Conservation (phyloP, 2,113 vertebrate species). For the Perca flavescens region DNA sequence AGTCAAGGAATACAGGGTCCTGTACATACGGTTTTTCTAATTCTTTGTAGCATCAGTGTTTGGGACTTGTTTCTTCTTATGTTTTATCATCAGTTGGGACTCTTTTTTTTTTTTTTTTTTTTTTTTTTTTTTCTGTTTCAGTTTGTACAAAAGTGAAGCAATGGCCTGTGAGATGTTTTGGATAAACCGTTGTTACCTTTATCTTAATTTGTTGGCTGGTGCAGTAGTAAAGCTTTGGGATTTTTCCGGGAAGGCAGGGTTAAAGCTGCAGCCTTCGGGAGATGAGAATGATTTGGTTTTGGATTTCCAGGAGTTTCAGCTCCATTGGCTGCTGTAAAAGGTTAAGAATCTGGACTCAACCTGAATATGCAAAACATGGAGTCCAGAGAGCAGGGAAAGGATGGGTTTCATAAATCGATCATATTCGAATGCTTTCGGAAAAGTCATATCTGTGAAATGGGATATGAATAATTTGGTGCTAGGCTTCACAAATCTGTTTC, state of each 20-base stretch:
- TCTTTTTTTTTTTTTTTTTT: conserved; percentile 74
- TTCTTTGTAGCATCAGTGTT: conserved; percentile 99
- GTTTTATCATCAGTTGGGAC: conserved; percentile 84
- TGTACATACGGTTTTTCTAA: conserved; percentile 97
- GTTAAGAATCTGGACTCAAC: conserved; percentile 71
- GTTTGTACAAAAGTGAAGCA: conserved; percentile 85
- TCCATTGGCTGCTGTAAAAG: conserved; percentile 79
- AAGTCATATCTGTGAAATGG: conserved; percentile 9
- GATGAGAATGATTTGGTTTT: conserved; percentile 59
- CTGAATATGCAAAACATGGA: conserved; percentile 84
- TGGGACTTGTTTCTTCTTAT: conserved; percentile 90
- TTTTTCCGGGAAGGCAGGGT: conserved; percentile 63
- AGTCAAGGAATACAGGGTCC: conserved; percentile 98
- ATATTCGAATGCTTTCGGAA: conserved; percentile 10
- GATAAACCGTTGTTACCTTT: conserved; percentile 85
- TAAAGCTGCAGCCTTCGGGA: conserved; percentile 79
- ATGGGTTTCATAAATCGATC: conserved; percentile 8
- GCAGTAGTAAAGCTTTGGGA: conserved; percentile 85
- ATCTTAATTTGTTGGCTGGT: conserved; percentile 87
- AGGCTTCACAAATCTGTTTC: conserved; percentile 74
- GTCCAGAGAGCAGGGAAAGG: conserved; percentile 53
- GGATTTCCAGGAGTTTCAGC: conserved; percentile 61
- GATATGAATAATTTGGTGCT: conserved; percentile 77
- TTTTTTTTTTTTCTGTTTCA: conserved; percentile 67
- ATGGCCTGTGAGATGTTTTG: conserved; percentile 79